Percentiles rank a stretch among this genome's conserved stretches.
Conservation (phyloP, 2,113 vertebrate species). For the Geothlypis trichas region DNA sequence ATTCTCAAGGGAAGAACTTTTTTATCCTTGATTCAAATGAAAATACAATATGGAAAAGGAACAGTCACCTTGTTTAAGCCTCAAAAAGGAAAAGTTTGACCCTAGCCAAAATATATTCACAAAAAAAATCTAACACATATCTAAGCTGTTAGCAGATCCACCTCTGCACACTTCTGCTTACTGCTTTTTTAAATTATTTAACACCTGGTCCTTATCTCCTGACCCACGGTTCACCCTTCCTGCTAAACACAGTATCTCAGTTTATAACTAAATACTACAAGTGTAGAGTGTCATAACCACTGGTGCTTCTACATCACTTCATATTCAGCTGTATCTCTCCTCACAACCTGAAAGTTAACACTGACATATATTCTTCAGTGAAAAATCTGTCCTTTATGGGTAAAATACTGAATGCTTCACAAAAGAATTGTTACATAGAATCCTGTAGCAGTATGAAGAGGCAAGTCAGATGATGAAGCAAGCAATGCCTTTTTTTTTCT, state of each 20-base stretch:
- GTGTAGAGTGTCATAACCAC: not conserved
- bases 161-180: not conserved
- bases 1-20: not conserved
- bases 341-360: not conserved
- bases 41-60: not conserved
- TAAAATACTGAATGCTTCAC: not conserved
- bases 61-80: not conserved
- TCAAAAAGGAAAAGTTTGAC: not conserved
- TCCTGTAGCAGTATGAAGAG: not conserved
- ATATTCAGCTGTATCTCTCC: not conserved
- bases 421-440: not conserved
- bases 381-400: not conserved
- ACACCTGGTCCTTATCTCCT: not conserved
- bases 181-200: not conserved
- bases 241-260: not conserved
- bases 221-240: not conserved
- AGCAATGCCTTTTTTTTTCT: not conserved
- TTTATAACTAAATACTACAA: not conserved
- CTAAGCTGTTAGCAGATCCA: not conserved
- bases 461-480: not conserved
- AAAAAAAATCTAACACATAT: not conserved
- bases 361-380: rapidly evolving
- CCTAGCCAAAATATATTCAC: not conserved
- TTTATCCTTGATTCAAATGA: not conserved
- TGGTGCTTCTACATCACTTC: not conserved